Conservation (phyloP, 2,797 vertebrate species). For the Megalops cyprinoides region DNA sequence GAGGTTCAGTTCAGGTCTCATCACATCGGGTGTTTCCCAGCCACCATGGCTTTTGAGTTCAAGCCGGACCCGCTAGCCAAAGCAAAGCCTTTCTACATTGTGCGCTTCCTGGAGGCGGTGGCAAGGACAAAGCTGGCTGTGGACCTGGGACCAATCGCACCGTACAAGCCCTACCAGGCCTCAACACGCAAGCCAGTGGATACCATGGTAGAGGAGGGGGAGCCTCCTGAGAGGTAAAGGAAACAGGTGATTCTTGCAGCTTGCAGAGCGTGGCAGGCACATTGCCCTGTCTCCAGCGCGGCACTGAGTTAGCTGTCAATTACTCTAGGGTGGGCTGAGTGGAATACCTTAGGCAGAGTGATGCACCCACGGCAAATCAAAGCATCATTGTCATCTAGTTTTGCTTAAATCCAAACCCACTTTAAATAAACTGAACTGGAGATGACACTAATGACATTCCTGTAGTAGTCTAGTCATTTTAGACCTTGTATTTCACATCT, state of each 20-base stretch:
- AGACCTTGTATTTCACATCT: too few relatives aligned
- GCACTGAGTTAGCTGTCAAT: neutral
- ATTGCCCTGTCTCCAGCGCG: neutral
- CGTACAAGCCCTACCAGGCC: constrained; percentile 71
- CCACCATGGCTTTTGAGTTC: constrained; percentile 80
- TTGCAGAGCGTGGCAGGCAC: constrained; percentile 30
- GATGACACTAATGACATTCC: too few relatives aligned
- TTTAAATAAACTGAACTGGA: neutral
- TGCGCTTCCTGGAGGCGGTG: constrained; percentile 75
- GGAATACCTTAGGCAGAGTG: neutral
- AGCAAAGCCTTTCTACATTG: constrained; percentile 75
- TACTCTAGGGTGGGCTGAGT: neutral
- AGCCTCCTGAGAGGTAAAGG: constrained; percentile 69
- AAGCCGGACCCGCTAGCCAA: constrained; percentile 55
- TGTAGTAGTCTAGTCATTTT: too few relatives aligned
- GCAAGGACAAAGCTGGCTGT: constrained; percentile 71
- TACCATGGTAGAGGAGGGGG: constrained; percentile 71
- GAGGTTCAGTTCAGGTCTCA: constrained; percentile 66
- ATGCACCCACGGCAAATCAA: neutral
- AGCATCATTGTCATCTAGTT: neutral
- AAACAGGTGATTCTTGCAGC: neutral
- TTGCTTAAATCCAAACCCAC: neutral
- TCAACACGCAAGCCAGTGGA: constrained; percentile 49
- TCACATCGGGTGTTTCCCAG: constrained; percentile 76
- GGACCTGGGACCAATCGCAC: constrained; percentile 76